These are phyloP conservation scores for Dromiciops gliroides DNA, from an alignment of 2,113 vertebrate species.

Conservation along the genomic window DNA sequence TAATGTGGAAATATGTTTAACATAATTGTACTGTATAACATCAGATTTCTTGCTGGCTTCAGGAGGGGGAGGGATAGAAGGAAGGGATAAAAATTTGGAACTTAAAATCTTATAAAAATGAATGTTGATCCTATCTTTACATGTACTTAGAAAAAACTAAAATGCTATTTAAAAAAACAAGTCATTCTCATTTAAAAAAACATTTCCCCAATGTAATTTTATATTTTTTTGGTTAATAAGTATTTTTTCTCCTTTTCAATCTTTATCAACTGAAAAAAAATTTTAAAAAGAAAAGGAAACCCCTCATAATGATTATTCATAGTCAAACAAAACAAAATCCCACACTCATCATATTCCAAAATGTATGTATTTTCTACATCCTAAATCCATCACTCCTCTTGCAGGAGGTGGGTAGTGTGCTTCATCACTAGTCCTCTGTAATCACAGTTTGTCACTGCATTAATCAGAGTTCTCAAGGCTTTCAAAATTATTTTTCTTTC, in stretches of 20 bases:
- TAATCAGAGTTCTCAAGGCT: not conserved
- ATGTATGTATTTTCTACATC: not conserved
- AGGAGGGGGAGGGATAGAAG: too few species aligned
- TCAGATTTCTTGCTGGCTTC: too few species aligned
- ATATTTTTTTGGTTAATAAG: not conserved
- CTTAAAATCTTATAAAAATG: too few species aligned
- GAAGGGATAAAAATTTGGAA: too few species aligned
- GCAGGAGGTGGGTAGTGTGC: not conserved
- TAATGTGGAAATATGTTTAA: too few species aligned
- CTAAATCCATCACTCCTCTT: not conserved
- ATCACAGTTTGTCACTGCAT: not conserved
- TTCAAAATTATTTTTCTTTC: not conserved
- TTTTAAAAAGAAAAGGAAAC: not conserved
- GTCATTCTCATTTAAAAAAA: not conserved
- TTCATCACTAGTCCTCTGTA: not conserved
- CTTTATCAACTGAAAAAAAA: not conserved
- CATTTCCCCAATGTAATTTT: not conserved
- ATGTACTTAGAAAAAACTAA: too few species aligned
- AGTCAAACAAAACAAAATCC: not conserved
- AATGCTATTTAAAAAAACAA: not conserved
- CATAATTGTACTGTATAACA: too few species aligned
- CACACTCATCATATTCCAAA: not conserved
- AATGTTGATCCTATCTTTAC: too few species aligned
- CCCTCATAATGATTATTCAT: not conserved
- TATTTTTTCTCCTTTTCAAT: not conserved